Conservation (phyloP, 2,797 vertebrate species). For the Cephalopachus bancanus region DNA sequence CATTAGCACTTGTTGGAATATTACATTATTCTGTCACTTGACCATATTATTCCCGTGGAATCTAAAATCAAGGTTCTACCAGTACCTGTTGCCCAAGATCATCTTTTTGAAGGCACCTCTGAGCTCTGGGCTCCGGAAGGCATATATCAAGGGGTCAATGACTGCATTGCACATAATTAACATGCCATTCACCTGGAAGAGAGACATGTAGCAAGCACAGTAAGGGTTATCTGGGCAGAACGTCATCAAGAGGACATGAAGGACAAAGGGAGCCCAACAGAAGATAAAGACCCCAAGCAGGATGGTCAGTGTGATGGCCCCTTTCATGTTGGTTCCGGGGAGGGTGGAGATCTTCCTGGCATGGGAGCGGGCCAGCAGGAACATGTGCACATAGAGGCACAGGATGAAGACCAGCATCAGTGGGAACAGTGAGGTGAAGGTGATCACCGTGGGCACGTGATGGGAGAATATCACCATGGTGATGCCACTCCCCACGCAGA, state of each 20-base stretch:
- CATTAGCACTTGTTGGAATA: not conserved
- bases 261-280: slow-evolving; percentile 96
- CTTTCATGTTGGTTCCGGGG: slow-evolving; percentile 92
- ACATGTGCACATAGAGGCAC: slow-evolving; percentile 96
- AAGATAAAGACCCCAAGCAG: slow-evolving; percentile 95
- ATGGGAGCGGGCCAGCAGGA: slow-evolving; percentile 94
- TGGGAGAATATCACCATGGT: slow-evolving; percentile 93
- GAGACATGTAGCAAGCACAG: slow-evolving; percentile 96
- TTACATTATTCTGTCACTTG: not conserved
- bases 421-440: slow-evolving; percentile 93
- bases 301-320: slow-evolving; percentile 95
- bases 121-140: slow-evolving; percentile 95
- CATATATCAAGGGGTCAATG: slow-evolving; percentile 97
- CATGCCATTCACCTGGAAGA: slow-evolving; percentile 95
- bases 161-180: slow-evolving; percentile 96
- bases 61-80: slow-evolving; percentile 58
- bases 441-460: slow-evolving; percentile 91
- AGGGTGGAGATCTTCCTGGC: slow-evolving; percentile 92
- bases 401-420: slow-evolving; percentile 93
- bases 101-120: slow-evolving; percentile 94
- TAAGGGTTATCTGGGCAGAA: slow-evolving; percentile 96
- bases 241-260: slow-evolving; percentile 94
- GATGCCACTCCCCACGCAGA: slow-evolving; percentile 91
- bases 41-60: not conserved
- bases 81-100: slow-evolving; percentile 86